Evolutionary conservation across 2,113 vertebrate species (phyloP).

Genomic region (Alaudala cheleensis): DNA sequence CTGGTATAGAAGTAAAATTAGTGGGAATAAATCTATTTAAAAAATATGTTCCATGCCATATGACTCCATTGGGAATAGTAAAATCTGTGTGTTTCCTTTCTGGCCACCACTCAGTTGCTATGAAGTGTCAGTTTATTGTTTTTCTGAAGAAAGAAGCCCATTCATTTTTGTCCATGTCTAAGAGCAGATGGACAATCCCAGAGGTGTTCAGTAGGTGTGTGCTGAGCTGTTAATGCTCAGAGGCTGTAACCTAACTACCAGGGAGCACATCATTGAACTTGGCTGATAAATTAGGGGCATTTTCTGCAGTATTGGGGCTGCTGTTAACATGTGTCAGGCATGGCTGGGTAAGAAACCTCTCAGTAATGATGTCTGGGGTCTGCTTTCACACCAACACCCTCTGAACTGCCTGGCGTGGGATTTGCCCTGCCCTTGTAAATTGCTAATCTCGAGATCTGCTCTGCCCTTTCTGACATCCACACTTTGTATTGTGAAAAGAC

Average conservation of each 20-base stretch:
- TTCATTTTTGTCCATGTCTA: background rate
- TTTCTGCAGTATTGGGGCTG: background rate
- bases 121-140: background rate
- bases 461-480: background rate
- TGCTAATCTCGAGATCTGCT: background rate
- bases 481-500: background rate
- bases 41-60: slow-evolving; percentile 5
- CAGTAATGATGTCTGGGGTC: background rate
- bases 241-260: background rate
- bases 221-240: background rate
- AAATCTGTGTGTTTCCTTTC: slow-evolving; percentile 4
- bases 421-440: background rate
- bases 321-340: background rate
- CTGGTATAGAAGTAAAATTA: background rate
- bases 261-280: background rate
- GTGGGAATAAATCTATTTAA: slow-evolving; percentile 19
- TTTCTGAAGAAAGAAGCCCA: background rate
- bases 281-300: background rate
- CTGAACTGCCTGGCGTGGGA: background rate
- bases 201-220: background rate
- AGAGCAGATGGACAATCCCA: background rate
- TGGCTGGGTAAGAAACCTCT: background rate
- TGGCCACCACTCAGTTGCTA: background rate
- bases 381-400: background rate
- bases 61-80: background rate